Evolutionary conservation across 2,113 vertebrate genomes (phyloP).

Genomic region (Paracanthobrama guichenoti): DNA sequence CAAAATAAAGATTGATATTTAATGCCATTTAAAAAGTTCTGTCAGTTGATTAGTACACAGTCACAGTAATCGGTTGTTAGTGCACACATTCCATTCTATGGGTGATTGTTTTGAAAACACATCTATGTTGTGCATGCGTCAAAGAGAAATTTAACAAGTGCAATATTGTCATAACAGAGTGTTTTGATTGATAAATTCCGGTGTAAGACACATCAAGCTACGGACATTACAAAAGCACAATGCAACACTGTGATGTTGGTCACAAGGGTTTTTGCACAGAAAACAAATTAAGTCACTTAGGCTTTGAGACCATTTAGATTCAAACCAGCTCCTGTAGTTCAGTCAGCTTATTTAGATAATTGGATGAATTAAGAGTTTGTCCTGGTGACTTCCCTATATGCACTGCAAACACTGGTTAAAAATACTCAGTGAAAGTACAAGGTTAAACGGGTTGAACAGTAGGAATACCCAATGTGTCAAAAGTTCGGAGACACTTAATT

Average conservation of each 20-base stretch:
- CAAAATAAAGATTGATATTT: not conserved
- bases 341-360: slow-evolving; percentile 46
- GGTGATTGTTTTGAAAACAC: too few species aligned
- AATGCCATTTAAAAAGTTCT: not conserved
- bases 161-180: not conserved
- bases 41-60: not conserved
- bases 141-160: not conserved
- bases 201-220: not conserved
- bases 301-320: slow-evolving; percentile 47
- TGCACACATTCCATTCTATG: not conserved
- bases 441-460: not conserved
- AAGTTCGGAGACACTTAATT: not conserved
- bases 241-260: not conserved
- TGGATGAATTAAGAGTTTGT: slow-evolving; percentile 51
- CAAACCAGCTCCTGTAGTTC: slow-evolving; percentile 42
- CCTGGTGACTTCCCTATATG: slow-evolving; percentile 54
- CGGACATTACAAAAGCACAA: not conserved
- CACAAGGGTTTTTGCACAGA: not conserved
- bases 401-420: slow-evolving; percentile 53
- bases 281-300: not conserved
- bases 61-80: not conserved
- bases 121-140: too few species aligned
- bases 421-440: not conserved
- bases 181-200: not conserved
- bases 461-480: not conserved